Percentiles rank a stretch among this genome's conserved stretches.
Evolutionary conservation across 2,888 invertebrate genomes (phyloP).

Genomic region (Alsophila aescularia): DNA sequence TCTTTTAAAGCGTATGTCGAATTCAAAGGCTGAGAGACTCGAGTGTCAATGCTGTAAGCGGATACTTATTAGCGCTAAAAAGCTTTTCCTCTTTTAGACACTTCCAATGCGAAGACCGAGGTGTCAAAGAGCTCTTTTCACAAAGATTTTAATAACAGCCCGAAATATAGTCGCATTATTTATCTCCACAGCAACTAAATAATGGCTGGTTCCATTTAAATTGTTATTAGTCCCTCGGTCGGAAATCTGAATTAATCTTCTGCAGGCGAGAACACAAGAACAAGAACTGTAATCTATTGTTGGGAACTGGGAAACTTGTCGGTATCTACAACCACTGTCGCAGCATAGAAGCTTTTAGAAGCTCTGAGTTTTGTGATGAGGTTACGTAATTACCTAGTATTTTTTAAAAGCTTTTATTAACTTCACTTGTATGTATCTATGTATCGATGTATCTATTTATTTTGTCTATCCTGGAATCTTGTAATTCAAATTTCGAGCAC

Average conservation of each 20-base stretch:
- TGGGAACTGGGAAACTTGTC: slow-evolving; percentile 33
- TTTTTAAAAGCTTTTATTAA: no score
- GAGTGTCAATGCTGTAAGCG: neutral
- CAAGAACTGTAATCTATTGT: slow-evolving; percentile 54
- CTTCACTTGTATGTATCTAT: no score
- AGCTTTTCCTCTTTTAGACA: neutral
- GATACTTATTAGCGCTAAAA: neutral
- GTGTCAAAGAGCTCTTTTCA: neutral
- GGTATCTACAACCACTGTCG: slow-evolving; percentile 37
- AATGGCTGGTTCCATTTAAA: slow-evolving; percentile 36
- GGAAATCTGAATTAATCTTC: slow-evolving; percentile 51
- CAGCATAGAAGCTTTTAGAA: slow-evolving; percentile 6
- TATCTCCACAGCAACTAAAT: slow-evolving; percentile 33
- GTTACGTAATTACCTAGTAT: neutral
- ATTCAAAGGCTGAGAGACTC: slow-evolving; percentile 9
- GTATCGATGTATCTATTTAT: no score
- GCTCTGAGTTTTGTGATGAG: neutral
- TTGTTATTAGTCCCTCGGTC: slow-evolving; percentile 39
- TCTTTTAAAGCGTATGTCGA: slow-evolving; percentile 7
- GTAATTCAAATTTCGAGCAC: no score
- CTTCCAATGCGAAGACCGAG: neutral
- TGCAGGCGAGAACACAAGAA: slow-evolving; percentile 48
- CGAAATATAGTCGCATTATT: slow-evolving; percentile 3
- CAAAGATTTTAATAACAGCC: neutral
- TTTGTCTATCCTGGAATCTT: no score